Conservation (phyloP, 2,888 invertebrate genomes). For the Lymantria dispar region DNA sequence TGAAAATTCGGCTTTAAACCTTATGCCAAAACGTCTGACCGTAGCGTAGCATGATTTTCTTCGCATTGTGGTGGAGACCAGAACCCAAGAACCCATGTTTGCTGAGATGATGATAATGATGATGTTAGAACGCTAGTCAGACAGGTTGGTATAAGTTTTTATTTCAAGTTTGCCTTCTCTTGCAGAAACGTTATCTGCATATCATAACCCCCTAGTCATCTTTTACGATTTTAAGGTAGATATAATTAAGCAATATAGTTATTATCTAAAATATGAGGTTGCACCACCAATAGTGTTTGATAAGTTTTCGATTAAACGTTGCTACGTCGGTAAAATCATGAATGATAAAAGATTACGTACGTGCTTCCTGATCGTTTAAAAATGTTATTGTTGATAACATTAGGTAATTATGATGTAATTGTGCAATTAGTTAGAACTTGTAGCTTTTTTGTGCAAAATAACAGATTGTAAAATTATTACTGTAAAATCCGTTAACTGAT, state of each 20-base stretch:
- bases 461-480: not conserved
- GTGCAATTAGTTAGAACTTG: conserved; percentile 13
- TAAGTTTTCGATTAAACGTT: conserved; percentile 18
- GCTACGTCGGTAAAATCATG: conserved; percentile 4
- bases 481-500: not conserved
- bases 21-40: too few species aligned
- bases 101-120: too few species aligned
- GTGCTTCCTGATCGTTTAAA: conserved; percentile 25
- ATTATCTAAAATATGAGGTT: conserved; percentile 17
- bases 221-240: too few species aligned
- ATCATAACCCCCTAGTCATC: too few species aligned
- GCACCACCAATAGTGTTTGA: conserved; percentile 11
- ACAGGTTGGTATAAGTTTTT: too few species aligned
- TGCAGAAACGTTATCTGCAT: too few species aligned
- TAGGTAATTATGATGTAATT: conserved; percentile 14
- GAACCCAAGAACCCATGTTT: too few species aligned
- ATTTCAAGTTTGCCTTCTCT: too few species aligned
- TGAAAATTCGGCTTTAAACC: too few species aligned
- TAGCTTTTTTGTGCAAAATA: conserved; percentile 3
- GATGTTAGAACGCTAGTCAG: too few species aligned
- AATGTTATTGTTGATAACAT: conserved; percentile 26
- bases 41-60: too few species aligned
- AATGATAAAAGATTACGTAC: conserved; percentile 19
- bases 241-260: not conserved
- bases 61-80: too few species aligned